phyloP scores from a whole-genome alignment of 2,888 invertebrate genomes.

The Ophioninae sp. region DNA sequence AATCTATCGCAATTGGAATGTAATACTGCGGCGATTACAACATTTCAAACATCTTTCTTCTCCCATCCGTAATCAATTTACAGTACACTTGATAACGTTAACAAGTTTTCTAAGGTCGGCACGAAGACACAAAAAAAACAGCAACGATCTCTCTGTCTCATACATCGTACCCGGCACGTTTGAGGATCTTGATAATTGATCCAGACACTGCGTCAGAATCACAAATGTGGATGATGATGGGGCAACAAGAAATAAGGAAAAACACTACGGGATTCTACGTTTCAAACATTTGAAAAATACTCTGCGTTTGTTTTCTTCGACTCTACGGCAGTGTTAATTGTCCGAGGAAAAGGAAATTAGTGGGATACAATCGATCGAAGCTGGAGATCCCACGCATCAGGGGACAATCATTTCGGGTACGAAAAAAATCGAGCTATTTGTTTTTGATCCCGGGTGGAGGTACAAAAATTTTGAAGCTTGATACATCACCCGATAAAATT shows the following conservation, averaged over 20 bases:
- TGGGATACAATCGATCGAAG: slow-evolving; percentile 25
- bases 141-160: background rate
- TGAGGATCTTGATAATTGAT: slow-evolving; percentile 36
- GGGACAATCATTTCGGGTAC: slow-evolving; percentile 3
- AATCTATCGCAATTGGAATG: slow-evolving; percentile 43
- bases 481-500: slow-evolving; percentile 3
- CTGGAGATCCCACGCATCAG: slow-evolving; percentile 9
- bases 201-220: slow-evolving; percentile 45
- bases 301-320: slow-evolving; percentile 1
- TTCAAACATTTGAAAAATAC: slow-evolving; percentile 27
- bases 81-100: slow-evolving; percentile 48
- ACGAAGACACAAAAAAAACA: slow-evolving; percentile 10
- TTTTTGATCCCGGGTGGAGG: slow-evolving; percentile 1
- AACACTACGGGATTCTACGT: background rate
- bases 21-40: slow-evolving; percentile 44
- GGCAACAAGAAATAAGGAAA: slow-evolving; percentile 2
- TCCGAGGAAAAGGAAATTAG: slow-evolving; percentile 41
- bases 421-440: background rate
- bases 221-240: slow-evolving; percentile 12
- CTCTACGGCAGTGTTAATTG: slow-evolving; percentile 55
- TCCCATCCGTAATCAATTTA: slow-evolving; percentile 31
- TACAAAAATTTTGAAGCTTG: slow-evolving; percentile 6
- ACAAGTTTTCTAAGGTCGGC: slow-evolving; percentile 35
- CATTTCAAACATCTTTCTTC: slow-evolving; percentile 24
- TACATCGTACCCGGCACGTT: slow-evolving; percentile 4